These are phyloP conservation scores for Plebejus melissa DNA, from an alignment of 2,888 invertebrate species.

Conservation along the genomic window DNA sequence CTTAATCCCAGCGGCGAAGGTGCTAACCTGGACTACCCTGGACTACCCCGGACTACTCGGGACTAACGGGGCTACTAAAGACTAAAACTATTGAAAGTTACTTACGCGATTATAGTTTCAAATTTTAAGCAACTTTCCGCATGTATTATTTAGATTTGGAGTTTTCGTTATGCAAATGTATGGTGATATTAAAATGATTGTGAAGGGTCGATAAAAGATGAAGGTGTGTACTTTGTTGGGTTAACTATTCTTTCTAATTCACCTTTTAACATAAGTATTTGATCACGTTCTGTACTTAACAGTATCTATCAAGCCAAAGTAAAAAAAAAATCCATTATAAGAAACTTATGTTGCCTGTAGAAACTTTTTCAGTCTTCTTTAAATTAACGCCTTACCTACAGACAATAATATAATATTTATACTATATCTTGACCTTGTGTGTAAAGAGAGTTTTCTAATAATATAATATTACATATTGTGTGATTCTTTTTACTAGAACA, in stretches of 20 bases:
- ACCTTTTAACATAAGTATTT: too few relatives aligned
- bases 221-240: background rate
- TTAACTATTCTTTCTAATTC: background rate
- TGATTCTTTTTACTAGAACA: too few relatives aligned
- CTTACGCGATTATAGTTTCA: slow-evolving; percentile 53
- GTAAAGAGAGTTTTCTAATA: too few relatives aligned
- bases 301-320: too few relatives aligned
- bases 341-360: too few relatives aligned
- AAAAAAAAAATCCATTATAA: too few relatives aligned
- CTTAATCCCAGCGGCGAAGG: slow-evolving; percentile 27
- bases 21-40: slow-evolving; percentile 35
- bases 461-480: too few relatives aligned
- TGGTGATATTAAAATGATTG: slow-evolving; percentile 18
- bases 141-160: slow-evolving; percentile 49
- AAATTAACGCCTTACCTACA: too few relatives aligned
- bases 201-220: background rate
- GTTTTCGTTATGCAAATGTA: slow-evolving; percentile 61
- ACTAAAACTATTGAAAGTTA: slow-evolving; percentile 71
- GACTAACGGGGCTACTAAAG: slow-evolving; percentile 49
- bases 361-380: too few relatives aligned
- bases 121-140: slow-evolving; percentile 47
- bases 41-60: slow-evolving; percentile 61
- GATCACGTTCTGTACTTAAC: too few relatives aligned
- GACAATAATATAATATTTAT: too few relatives aligned
- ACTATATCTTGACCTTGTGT: too few relatives aligned